phyloP scores from a whole-genome alignment of 1,140 invertebrate genomes.

The Cyphomyrmex costatus region DNA sequence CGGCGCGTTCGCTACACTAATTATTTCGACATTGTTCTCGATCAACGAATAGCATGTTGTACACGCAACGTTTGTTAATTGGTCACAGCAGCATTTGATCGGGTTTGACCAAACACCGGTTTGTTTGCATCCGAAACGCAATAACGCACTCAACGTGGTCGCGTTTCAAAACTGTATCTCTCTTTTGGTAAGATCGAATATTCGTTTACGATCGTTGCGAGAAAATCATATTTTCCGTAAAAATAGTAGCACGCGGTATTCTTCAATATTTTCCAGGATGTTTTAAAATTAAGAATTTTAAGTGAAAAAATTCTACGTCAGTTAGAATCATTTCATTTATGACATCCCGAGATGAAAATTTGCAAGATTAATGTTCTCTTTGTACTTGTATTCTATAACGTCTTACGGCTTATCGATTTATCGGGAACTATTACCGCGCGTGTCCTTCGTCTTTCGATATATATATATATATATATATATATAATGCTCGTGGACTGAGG shows the following conservation, averaged over 20 bases:
- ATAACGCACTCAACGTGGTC: constrained; percentile 30
- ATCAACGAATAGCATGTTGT: constrained; percentile 13
- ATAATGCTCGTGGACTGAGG: constrained; percentile 38
- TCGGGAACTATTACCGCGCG: constrained; percentile 50
- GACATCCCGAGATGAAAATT: not conserved
- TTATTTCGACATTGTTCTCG: constrained; percentile 59
- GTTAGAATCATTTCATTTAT: not conserved
- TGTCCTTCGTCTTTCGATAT: not conserved
- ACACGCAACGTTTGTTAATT: constrained; percentile 56
- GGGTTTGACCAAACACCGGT: constrained; percentile 35
- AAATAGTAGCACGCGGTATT: not conserved
- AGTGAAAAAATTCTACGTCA: not conserved
- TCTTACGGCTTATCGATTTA: constrained; percentile 60
- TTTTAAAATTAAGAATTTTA: not conserved
- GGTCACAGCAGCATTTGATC: constrained; percentile 50
- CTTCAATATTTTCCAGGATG: not conserved
- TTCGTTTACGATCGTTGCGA: constrained; percentile 8
- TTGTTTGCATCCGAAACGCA: constrained; percentile 50
- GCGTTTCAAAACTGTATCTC: constrained; percentile 12
- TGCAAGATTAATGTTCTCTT: not conserved
- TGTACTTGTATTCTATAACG: not conserved
- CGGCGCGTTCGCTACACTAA: constrained; percentile 31
- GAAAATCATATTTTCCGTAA: constrained; percentile 2
- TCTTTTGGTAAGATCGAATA: constrained; percentile 13
- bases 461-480: constrained; percentile 28